Base-by-base conservation (phyloP, 1,140 invertebrate genomes). In the Melitaea cinxia region DNA sequence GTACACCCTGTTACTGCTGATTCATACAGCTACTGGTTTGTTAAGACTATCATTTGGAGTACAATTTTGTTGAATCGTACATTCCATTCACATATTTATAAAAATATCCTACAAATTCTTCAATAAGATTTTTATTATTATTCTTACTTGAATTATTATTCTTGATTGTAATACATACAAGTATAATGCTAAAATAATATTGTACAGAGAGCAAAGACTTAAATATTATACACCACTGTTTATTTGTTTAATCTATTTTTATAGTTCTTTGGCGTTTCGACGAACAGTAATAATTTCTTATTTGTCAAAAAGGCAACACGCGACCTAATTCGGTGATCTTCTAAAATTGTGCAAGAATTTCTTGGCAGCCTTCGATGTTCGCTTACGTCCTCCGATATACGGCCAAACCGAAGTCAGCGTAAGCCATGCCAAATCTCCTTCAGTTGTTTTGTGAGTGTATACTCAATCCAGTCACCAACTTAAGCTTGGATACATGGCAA, bases 361-460 rank as follows among this genome's bases (percentile, higher is more conserved):
- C 73, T 85, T 85, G 83, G 81, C 83, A 82, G 58, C 54, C 65
- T 71, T 75, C 72, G 68, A 77, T 70, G 73, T 71, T 75, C 58
- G 58, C 55, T 64, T 61, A 60, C 69, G 58, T 74, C 64, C 69
- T 65, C 57, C 58, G 63, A 65, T 67, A 65, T 71, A 72, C 67
- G 65, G 76, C 71, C 71, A 72, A 80, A 78, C 72, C 80, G 50
- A 75, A 79, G 77, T 84, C 83, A 77, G 82, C 83, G 72, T 75
- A 79, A 77, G 70, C 80, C 68, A 72, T 83, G 83, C 83, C 83
- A 86, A 86, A 83, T 84, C 77, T 82, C 78, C 74, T 78, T 71
- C 76, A 84, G 77, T 84, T 84, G 79, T 84, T 84, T 82, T 80
- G 63, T 70, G 70, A 80, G 73, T 65, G 47, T 72, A 78, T 64